Percentiles rank a stretch among this genome's conserved stretches.
Evolutionary conservation across 2,113 vertebrate genomes (phyloP).

Genomic region (Trogon melanurus): DNA sequence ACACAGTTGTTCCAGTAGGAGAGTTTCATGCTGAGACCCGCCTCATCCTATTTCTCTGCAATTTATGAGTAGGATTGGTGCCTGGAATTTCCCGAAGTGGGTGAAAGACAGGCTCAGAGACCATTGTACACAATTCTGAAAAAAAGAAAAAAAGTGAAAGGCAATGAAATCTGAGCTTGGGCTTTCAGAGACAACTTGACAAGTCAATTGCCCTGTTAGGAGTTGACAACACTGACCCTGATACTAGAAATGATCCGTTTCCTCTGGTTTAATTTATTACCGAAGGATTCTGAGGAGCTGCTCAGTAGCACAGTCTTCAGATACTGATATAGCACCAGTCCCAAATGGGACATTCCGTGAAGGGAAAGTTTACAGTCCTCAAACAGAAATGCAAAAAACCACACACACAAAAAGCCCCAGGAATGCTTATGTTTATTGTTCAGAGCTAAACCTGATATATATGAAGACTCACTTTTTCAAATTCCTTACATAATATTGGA

Average conservation of each 20-base stretch:
- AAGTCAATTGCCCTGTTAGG: constrained; percentile 70
- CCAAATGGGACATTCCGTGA: not conserved
- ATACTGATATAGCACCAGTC: not conserved
- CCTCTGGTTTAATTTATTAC: constrained; percentile 62
- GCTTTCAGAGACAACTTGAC: constrained; percentile 63
- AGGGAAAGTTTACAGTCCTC: not conserved
- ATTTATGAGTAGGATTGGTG: constrained; percentile 35
- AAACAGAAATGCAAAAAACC: not conserved
- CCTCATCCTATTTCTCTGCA: not conserved
- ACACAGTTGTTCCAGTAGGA: not conserved
- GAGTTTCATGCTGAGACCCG: not conserved
- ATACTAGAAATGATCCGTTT: constrained; percentile 69
- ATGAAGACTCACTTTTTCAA: fast-evolving
- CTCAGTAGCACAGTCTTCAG: constrained; percentile 38
- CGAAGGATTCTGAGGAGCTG: not conserved
- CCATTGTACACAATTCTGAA: constrained; percentile 15
- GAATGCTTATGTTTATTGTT: constrained; percentile 5
- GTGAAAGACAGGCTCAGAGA: constrained; percentile 39
- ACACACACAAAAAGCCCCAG: not conserved
- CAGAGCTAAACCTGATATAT: not conserved
- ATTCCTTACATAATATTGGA: not conserved
- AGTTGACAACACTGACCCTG: constrained; percentile 67
- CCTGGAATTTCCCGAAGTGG: not conserved
- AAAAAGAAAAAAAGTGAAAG: constrained; percentile 33
- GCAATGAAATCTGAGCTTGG: constrained; percentile 53